phyloP scores from a whole-genome alignment of 2,113 vertebrate genomes.

The Myocastor coypus region DNA sequence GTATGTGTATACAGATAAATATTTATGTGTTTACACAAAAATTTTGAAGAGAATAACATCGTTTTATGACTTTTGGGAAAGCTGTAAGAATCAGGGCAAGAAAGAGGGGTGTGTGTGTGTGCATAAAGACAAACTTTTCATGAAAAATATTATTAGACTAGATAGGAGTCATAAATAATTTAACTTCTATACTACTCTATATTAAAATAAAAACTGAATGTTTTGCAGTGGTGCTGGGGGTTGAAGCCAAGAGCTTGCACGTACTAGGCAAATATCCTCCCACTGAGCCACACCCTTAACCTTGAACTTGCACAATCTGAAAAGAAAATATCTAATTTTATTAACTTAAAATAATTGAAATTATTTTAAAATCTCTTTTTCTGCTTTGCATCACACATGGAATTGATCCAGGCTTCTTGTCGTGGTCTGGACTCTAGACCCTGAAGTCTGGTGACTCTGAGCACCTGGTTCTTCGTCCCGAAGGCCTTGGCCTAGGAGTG shows the following conservation, averaged over 20 bases:
- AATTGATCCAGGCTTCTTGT: background rate
- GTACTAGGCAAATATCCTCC: background rate
- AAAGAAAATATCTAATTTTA: background rate
- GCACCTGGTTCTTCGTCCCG: background rate
- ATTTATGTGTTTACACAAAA: background rate
- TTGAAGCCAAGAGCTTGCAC: background rate
- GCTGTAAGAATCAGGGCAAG: background rate
- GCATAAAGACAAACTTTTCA: conserved; percentile 9
- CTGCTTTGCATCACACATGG: background rate
- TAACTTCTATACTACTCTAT: background rate
- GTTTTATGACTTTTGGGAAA: background rate
- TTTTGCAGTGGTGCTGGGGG: background rate
- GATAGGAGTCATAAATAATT: background rate
- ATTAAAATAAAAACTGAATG: conserved; percentile 21
- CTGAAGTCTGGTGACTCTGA: background rate
- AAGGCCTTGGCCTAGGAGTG: too few species aligned
- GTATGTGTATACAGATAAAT: background rate
- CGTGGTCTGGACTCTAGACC: background rate
- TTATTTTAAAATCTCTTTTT: background rate
- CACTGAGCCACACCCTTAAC: background rate
- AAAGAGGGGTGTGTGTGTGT: background rate
- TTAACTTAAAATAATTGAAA: background rate
- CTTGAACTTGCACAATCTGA: background rate
- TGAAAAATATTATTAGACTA: background rate
- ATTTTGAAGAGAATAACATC: conserved; percentile 2